Evolutionary conservation across 30 jellyfish, hydroid and myxozoan species (phyloP).

Genomic region (Hydractinia symbiolongicarpus): DNA sequence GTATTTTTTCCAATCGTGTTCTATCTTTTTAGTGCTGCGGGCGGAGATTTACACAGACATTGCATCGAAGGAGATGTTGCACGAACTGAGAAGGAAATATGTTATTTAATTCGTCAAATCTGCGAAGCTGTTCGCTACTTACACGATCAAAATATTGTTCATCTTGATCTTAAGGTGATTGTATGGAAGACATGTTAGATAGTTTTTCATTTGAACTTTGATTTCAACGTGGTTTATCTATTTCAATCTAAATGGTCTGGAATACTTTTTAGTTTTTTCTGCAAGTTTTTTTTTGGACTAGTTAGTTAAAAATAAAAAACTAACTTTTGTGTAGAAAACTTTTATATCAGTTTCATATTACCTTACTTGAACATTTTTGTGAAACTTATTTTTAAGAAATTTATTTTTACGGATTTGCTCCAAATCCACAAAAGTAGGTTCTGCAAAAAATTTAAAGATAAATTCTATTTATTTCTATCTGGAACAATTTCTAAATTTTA

Average conservation of each 20-base stretch:
- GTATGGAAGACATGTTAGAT: not conserved
- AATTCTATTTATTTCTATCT: too few species aligned
- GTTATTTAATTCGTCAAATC: slow-evolving; percentile 86
- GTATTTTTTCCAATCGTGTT: not conserved
- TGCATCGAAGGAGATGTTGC: slow-evolving; percentile 86
- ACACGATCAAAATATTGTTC: slow-evolving; percentile 87
- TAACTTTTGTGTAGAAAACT: not conserved
- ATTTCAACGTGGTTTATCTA: not conserved
- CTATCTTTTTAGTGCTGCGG: slow-evolving; percentile 76
- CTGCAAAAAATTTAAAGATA: too few species aligned
- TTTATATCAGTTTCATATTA: too few species aligned
- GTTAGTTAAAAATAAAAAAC: not conserved
- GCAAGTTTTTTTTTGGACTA: not conserved
- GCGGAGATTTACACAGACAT: slow-evolving; percentile 97
- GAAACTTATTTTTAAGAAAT: too few species aligned
- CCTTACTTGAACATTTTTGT: too few species aligned
- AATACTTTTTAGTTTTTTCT: not conserved
- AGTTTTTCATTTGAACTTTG: not conserved
- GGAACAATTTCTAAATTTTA: too few species aligned
- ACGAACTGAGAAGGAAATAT: slow-evolving; percentile 95
- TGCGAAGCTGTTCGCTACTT: slow-evolving; percentile 88
- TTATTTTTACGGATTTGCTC: too few species aligned
- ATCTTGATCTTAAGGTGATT: slow-evolving; percentile 84
- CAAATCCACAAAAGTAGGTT: too few species aligned
- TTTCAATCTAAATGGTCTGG: not conserved